Evolutionary conservation across 2,113 vertebrate species (phyloP).

Genomic region (Prolemur simus): DNA sequence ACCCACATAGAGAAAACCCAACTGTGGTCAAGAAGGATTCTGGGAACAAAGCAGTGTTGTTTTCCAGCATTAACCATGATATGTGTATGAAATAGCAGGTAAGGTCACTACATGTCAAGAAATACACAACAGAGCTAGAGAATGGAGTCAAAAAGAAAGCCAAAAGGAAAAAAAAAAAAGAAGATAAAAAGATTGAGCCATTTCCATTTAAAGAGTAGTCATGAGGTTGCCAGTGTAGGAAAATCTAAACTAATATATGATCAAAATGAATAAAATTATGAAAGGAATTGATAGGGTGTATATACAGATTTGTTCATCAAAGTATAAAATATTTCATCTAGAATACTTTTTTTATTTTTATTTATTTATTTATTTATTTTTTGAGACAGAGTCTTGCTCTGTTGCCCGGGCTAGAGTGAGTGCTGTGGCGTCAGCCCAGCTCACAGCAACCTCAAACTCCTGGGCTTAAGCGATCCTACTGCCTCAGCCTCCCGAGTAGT

Average conservation of each 20-base stretch:
- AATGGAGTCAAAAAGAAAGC: not conserved
- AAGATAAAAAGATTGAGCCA: not conserved
- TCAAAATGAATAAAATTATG: constrained; percentile 19
- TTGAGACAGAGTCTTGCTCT: too few relatives aligned
- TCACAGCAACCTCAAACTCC: too few relatives aligned
- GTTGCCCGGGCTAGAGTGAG: too few relatives aligned
- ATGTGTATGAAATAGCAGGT: not conserved
- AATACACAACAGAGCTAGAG: not conserved
- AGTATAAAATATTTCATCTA: constrained; percentile 1
- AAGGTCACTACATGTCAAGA: not conserved
- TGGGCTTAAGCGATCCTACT: too few relatives aligned
- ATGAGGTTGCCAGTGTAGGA: not conserved
- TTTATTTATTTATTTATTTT: too few relatives aligned
- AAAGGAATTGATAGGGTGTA: not conserved
- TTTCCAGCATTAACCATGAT: not conserved
- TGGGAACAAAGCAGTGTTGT: not conserved
- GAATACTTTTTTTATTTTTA: too few relatives aligned
- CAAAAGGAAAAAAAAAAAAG: not conserved
- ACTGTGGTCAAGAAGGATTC: not conserved
- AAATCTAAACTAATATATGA: not conserved
- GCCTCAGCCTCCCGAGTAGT: too few relatives aligned
- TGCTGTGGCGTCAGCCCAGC: too few relatives aligned
- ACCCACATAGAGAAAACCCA: not conserved
- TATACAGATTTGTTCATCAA: not conserved
- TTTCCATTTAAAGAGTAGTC: not conserved